Conservation (phyloP, 1,140 invertebrate species). For the Drosophila trapezifrons region DNA sequence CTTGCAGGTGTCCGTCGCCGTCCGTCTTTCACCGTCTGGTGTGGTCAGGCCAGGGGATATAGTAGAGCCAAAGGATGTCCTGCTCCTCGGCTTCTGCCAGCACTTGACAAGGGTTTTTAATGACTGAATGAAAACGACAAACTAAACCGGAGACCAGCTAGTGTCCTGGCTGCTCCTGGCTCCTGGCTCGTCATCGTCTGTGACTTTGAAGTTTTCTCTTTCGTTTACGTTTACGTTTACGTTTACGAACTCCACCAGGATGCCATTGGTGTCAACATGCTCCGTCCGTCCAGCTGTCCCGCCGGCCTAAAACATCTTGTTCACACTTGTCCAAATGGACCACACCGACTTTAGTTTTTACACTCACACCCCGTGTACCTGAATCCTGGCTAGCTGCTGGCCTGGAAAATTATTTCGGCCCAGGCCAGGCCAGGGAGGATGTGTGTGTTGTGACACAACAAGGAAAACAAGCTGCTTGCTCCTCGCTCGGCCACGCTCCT, state of each 20-base stretch:
- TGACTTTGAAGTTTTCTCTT: conserved; percentile 73
- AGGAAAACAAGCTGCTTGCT: conserved; percentile 72
- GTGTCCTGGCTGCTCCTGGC: conserved; percentile 4
- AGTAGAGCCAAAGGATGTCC: conserved; percentile 33
- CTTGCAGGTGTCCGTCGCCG: conserved; percentile 61
- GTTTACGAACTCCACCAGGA: conserved; percentile 39
- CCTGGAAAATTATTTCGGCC: conserved; percentile 72
- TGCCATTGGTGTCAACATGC: conserved; percentile 74
- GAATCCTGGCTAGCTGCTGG: conserved; percentile 8
- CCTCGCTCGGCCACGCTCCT: conserved; percentile 12
- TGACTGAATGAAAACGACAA: conserved; percentile 81
- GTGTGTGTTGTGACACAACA: conserved; percentile 70
- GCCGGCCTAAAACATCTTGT: conserved; percentile 80
- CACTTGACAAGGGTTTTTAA: conserved; percentile 82
- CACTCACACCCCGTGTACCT: background rate
- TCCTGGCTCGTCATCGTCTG: conserved; percentile 27
- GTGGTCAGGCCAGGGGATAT: conserved; percentile 47
- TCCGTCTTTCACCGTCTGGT: conserved; percentile 17
- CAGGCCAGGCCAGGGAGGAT: conserved; percentile 46
- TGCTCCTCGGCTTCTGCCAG: conserved; percentile 28
- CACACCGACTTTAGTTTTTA: conserved; percentile 48
- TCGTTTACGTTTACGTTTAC: conserved; percentile 18
- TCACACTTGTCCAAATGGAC: conserved; percentile 77
- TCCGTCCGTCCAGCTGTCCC: conserved; percentile 61
- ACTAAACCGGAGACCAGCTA: conserved; percentile 52